Conservation (phyloP, 2,113 vertebrate genomes). For the Hippocampus zosterae region DNA sequence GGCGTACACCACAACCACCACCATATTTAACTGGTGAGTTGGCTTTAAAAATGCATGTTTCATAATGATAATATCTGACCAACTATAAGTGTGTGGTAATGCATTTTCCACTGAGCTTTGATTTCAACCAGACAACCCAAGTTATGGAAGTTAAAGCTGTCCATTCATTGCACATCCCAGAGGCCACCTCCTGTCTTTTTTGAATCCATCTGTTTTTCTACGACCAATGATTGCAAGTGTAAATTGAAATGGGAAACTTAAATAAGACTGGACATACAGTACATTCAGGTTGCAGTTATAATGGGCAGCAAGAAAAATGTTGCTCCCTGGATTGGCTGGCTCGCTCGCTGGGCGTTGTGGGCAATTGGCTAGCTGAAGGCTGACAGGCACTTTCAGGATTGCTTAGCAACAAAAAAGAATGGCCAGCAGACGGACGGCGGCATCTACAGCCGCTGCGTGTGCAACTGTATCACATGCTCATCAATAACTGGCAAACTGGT, state of each 20-base stretch:
- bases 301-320: conserved; percentile 37
- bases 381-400: conserved; percentile 51
- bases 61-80: conserved; percentile 9
- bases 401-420: conserved; percentile 62
- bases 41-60: background rate
- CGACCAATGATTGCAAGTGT: background rate
- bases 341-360: conserved; percentile 38
- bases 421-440: conserved; percentile 9
- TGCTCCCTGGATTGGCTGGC: conserved; percentile 49
- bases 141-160: conserved; percentile 28
- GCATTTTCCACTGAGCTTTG: background rate
- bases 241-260: conserved; percentile 26
- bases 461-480: background rate
- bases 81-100: conserved; percentile 12
- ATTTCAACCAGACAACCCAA: background rate
- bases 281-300: background rate
- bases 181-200: background rate
- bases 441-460: background rate
- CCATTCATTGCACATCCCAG: background rate
- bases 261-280: conserved; percentile 5
- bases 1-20: conserved; percentile 11
- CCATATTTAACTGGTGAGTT: conserved; percentile 61
- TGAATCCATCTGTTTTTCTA: background rate
- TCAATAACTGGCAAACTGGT: background rate
- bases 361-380: conserved; percentile 28